Percentiles rank a stretch among this genome's conserved stretches.
These are phyloP conservation scores for Scrobipalpa atriplicella DNA, from an alignment of 2,888 invertebrate species.

Conservation along the genomic window DNA sequence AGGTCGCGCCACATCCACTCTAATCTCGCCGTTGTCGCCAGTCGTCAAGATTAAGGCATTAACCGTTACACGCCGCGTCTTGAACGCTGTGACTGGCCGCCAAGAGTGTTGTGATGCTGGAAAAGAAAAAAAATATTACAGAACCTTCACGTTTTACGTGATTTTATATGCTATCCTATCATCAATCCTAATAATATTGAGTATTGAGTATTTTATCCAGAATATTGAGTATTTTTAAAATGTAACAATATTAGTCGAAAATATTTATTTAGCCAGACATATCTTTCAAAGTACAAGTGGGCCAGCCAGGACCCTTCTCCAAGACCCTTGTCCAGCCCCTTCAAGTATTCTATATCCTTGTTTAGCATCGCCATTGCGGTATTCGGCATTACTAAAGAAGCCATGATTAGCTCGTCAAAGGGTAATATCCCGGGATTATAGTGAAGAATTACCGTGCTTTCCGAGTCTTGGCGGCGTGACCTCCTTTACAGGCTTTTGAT, in stretches of 20 bases:
- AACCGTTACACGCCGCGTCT: slow-evolving; percentile 57
- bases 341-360: slow-evolving; percentile 40
- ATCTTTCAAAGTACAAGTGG: too few relatives aligned
- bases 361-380: slow-evolving; percentile 46
- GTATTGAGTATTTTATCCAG: too few relatives aligned
- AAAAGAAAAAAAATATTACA: not conserved
- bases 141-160: not conserved
- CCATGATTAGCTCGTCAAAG: slow-evolving; percentile 69
- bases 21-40: slow-evolving; percentile 56
- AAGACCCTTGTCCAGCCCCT: slow-evolving; percentile 21
- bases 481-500: not conserved
- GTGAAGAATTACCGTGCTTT: slow-evolving; percentile 62
- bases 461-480: slow-evolving; percentile 4
- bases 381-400: slow-evolving; percentile 61
- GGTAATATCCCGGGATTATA: slow-evolving; percentile 67
- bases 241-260: too few relatives aligned
- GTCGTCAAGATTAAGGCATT: slow-evolving; percentile 81
- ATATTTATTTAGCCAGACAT: too few relatives aligned
- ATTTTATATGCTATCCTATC: too few relatives aligned
- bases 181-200: too few relatives aligned
- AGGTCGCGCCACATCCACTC: slow-evolving; percentile 49
- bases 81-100: slow-evolving; percentile 29
- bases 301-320: too few relatives aligned
- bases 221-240: too few relatives aligned
- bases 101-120: not conserved